Evolutionary conservation across 2,888 invertebrate genomes (phyloP).

Genomic region (Noctua fimbriata): DNA sequence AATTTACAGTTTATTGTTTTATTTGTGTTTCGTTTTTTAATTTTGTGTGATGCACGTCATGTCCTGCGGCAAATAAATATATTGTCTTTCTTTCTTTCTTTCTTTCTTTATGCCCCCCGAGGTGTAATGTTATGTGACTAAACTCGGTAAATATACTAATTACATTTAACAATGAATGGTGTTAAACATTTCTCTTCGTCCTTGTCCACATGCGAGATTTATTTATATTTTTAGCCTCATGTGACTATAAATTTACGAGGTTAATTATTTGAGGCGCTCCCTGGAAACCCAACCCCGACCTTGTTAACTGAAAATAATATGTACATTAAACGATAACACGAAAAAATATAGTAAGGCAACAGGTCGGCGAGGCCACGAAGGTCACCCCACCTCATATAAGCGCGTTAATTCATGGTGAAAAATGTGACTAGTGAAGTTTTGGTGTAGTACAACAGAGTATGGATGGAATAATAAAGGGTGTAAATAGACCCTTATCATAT

Average conservation of each 20-base stretch:
- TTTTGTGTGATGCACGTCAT: no score
- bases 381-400: not conserved
- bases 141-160: not conserved
- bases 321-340: not conserved
- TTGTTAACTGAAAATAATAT: constrained; percentile 13
- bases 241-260: constrained; percentile 1
- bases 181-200: not conserved
- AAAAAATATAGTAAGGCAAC: constrained; percentile 2
- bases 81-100: no score
- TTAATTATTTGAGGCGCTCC: constrained; percentile 27
- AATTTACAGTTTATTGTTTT: no score
- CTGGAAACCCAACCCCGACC: constrained; percentile 38
- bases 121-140: not conserved
- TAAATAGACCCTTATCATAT: no score
- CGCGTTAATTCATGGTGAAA: not conserved
- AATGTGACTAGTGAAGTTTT: not conserved
- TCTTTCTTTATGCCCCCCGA: not conserved
- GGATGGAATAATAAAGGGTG: no score
- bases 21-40: no score
- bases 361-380: not conserved
- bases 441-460: not conserved
- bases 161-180: not conserved
- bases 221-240: not conserved
- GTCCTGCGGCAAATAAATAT: no score
- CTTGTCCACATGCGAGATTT: constrained; percentile 5